Conservation (phyloP, 2,888 invertebrate genomes). For the Andrena minutula region DNA sequence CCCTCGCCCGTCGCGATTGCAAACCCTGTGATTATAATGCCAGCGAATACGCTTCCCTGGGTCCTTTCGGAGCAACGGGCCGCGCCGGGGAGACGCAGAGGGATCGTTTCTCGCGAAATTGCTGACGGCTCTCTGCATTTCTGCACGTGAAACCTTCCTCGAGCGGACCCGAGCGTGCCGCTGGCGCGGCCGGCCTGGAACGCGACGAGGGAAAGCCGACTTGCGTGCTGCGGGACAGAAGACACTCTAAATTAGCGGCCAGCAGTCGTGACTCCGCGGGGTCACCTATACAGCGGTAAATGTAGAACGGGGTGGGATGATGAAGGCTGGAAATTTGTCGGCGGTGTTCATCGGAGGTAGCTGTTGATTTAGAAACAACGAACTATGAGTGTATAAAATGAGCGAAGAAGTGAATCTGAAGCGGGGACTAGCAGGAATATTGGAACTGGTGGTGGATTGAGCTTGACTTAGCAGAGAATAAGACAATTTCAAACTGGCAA, state of each 20-base stretch:
- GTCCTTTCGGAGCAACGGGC: conserved; percentile 43
- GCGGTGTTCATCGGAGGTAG: not conserved
- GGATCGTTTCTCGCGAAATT: conserved; percentile 82
- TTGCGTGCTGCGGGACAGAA: conserved; percentile 57
- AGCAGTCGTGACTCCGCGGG: conserved; percentile 41
- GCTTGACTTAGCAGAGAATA: no score
- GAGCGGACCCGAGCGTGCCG: conserved; percentile 52
- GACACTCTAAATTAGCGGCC: conserved; percentile 62
- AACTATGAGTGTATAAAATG: no score
- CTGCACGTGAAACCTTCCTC: conserved; percentile 81
- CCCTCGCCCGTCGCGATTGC: conserved; percentile 44
- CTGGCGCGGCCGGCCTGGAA: conserved; percentile 31
- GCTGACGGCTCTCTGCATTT: conserved; percentile 81
- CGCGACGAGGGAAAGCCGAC: conserved; percentile 40
- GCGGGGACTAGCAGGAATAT: conserved; percentile 2
- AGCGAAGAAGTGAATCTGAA: not conserved
- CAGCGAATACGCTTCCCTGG: conserved; percentile 54
- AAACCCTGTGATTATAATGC: conserved; percentile 79
- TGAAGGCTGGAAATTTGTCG: not conserved
- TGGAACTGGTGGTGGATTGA: no score
- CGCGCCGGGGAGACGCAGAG: conserved; percentile 13
- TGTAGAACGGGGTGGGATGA: not conserved
- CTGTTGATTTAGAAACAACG: no score
- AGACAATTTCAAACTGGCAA: no score
- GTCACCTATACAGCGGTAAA: conserved; percentile 52